Conservation (phyloP, 2,888 invertebrate genomes). For the Morpho helenor region DNA sequence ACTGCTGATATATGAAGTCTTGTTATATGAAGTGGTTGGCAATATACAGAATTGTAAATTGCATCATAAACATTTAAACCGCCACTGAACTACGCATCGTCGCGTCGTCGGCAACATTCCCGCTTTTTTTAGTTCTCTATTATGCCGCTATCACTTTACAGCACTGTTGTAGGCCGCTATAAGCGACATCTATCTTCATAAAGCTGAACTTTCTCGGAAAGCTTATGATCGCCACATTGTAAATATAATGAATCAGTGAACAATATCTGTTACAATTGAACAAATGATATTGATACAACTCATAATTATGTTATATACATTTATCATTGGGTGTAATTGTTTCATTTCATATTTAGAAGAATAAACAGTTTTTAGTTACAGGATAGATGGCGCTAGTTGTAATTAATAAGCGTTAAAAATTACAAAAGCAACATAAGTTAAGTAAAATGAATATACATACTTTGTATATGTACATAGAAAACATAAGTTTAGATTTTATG, state of each 20-base stretch:
- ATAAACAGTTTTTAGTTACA: background rate
- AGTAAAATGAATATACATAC: too few species aligned
- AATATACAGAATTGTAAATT: conserved; percentile 70
- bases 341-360: background rate
- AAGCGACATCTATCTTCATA: conserved; percentile 54
- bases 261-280: too few species aligned
- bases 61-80: conserved; percentile 66
- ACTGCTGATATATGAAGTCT: conserved; percentile 26
- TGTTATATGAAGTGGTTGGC: conserved; percentile 65
- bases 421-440: too few species aligned
- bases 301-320: too few species aligned
- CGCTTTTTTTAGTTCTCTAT: conserved; percentile 39
- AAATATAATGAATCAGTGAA: too few species aligned
- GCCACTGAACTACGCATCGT: conserved; percentile 31
- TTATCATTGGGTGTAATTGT: too few species aligned
- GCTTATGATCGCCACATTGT: background rate
- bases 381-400: conserved; percentile 22
- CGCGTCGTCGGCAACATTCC: conserved; percentile 33
- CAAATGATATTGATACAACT: too few species aligned
- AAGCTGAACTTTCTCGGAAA: conserved; percentile 43
- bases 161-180: conserved; percentile 34
- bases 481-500: too few species aligned
- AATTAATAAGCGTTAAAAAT: background rate
- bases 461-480: too few species aligned
- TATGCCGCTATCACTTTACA: conserved; percentile 31